Percentiles rank a stretch among this genome's conserved stretches.
Conservation (phyloP, 2,888 invertebrate species). For the Andrena fulva region DNA sequence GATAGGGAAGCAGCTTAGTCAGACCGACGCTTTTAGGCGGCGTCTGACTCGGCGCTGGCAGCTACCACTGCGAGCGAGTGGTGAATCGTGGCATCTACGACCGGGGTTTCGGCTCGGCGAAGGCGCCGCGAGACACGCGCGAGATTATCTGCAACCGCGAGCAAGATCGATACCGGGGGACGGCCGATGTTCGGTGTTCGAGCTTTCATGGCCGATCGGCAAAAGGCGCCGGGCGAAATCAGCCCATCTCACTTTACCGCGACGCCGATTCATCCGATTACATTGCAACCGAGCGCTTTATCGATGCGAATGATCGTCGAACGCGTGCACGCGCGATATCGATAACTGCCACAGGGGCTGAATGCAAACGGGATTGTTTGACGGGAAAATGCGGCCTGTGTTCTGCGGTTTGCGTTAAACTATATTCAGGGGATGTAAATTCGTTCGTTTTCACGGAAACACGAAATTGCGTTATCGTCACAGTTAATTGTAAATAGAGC, state of each 20-base stretch:
- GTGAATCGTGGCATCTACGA: slow-evolving; percentile 57
- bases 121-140: slow-evolving; percentile 61
- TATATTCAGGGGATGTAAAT: too few relatives aligned
- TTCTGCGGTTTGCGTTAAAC: too few relatives aligned
- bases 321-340: slow-evolving; percentile 21
- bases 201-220: slow-evolving; percentile 60
- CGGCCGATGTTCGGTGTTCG: slow-evolving; percentile 56
- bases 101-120: background rate
- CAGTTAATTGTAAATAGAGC: too few relatives aligned
- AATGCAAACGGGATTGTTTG: slow-evolving; percentile 19
- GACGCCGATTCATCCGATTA: slow-evolving; percentile 45
- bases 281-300: slow-evolving; percentile 33
- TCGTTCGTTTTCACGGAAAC: too few relatives aligned
- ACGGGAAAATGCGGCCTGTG: background rate
- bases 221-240: slow-evolving; percentile 58
- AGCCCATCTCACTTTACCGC: slow-evolving; percentile 39
- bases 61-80: slow-evolving; percentile 23
- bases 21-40: slow-evolving; percentile 12
- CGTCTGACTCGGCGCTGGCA: slow-evolving; percentile 48
- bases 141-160: slow-evolving; percentile 64
- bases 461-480: too few relatives aligned
- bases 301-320: slow-evolving; percentile 34
- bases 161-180: slow-evolving; percentile 63
- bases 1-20: background rate
- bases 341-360: slow-evolving; percentile 5